A percentile compares a stretch with the other conserved stretches of the same genome.
Conservation (phyloP, 2,797 vertebrate species). For the Merluccius polli region DNA sequence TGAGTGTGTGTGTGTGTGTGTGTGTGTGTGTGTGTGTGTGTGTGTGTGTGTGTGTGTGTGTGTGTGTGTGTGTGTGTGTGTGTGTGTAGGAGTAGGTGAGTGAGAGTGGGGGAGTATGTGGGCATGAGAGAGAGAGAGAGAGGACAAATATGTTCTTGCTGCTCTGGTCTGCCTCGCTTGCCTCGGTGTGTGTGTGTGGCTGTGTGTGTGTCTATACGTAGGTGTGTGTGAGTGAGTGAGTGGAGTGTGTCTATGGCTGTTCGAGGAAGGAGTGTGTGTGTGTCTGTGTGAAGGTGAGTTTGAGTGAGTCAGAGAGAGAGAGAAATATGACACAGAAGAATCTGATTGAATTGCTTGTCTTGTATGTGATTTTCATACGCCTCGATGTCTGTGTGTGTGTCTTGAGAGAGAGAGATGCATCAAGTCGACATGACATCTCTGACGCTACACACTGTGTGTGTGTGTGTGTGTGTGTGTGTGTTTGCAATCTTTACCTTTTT, state of each 20-base stretch:
- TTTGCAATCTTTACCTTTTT: no score
- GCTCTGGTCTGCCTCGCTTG: conserved; percentile 10
- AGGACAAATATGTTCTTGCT: no score
- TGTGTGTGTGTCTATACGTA: not conserved
- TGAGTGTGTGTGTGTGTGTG: no score
- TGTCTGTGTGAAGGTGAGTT: not conserved
- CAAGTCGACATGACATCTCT: no score
- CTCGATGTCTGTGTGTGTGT: not conserved
- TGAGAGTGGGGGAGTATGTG: not conserved
- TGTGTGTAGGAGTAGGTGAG: not conserved
- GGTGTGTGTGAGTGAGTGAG: not conserved
- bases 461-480: no score
- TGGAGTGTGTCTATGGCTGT: not conserved
- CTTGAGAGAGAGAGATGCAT: not conserved
- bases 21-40: no score
- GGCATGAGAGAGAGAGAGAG: not conserved
- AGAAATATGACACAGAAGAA: no score
- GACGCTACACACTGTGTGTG: no score
- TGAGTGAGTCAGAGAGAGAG: not conserved
- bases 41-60: not conserved
- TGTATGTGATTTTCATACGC: not conserved
- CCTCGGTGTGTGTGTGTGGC: not conserved
- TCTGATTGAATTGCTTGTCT: not conserved
- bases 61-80: not conserved
- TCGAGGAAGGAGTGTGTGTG: not conserved